Evolutionary conservation across 2,797 vertebrate genomes (phyloP), one percentile per base, ranked within the genome.

Genomic region (Leucoraja ocellata): DNA sequence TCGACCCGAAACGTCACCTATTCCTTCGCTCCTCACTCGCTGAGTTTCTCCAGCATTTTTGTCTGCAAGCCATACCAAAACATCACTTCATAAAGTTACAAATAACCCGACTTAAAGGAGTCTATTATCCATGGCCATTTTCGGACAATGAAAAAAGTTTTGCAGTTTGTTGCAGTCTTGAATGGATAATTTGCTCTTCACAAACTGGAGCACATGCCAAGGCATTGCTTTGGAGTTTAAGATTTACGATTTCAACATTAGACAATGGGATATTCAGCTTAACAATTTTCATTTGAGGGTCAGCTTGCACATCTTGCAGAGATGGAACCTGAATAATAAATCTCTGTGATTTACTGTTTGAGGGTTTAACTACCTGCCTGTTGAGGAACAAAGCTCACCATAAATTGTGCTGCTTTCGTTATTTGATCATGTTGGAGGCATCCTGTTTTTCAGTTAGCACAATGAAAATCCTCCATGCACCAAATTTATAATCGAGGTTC

Each of bases 361-460:
- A 91, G 71, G 71, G 65, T 36, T 32, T 65, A 54, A 71, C 86
- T 32, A 91, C 71, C 71, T 54, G 71, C 28, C 90, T 46, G 25
- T 71, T 74, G 71, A 92, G 71, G 46, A 71, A 92, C 71, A 92
- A 76, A 92, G 25, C 90, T 92, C 4, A 74, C n/a, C 71, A 76
- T 71, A 74, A 74, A 28, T 74, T 46, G 14, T 8, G 7, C 58
- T 74, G 73, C 5, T 58, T 25, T 74, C 54, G 36, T 54, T 54
- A 76, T 74, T 74, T n/a, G 63, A 36, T 91, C 86, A 61, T 61
- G 23, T 84, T 84, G 81, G 54, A 84, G 54, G 11, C 81, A 84
- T 84, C 46, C 81, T 46, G 81, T n/a, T n/a, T 28, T 84, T 84
- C 81, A 84, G 54, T 25, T 84, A 58, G 23, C 25, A 84, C 54